Base-by-base conservation (phyloP, 2,888 invertebrate genomes). In the Cerastoderma edule region DNA sequence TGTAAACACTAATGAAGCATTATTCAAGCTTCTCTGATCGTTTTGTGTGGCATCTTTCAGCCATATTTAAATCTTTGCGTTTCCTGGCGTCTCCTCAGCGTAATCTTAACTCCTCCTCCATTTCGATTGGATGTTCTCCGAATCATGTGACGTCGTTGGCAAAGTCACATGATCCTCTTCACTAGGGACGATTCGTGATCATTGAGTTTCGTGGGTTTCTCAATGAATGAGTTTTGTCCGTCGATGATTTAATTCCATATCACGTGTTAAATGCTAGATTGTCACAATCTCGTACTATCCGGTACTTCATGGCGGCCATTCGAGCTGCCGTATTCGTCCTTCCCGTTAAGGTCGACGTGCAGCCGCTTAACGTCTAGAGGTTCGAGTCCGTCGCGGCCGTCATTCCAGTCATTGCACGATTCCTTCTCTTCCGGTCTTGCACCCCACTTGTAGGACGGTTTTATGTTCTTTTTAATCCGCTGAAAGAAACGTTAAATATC, bases 361-460 rank as follows among this genome's bases (percentile, higher is more conserved):
- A 60, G 27, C 39, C 39, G 35, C 16, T 35, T 60, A 24, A 60
- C 60, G 27, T 60, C 60, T 0, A 60, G 60, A 35, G 60, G 39
- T 39, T 35, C 60, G 39, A 60, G 39, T 13, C 33, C 60, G 22
- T 60, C 39, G 50, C 50, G 3, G 27, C 56, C 56, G 6, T 56
- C 56, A 5, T 56, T 56, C 39, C 24, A 39, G 8, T 39, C 60
- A 8, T 35, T 39, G 33, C 60, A 60, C 13, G 60, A 53, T 53
- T 74, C 72, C 30, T 27, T 16, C 32, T 67, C 44, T 1, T 80
- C 65, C 22, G 32, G 39, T 19, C 35, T 70, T 24, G 79, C 75
- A n/a, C 79, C 79, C 79, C 79, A 80, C 13, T 24, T 39, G 16
- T 65, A 65, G 44, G 60, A 70, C 8, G 79, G 79, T 56, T 48